A percentile compares a stretch with the other conserved stretches of the same genome.
Evolutionary conservation across 2,797 vertebrate genomes (phyloP).

Genomic region (Clarias laeviceps): DNA sequence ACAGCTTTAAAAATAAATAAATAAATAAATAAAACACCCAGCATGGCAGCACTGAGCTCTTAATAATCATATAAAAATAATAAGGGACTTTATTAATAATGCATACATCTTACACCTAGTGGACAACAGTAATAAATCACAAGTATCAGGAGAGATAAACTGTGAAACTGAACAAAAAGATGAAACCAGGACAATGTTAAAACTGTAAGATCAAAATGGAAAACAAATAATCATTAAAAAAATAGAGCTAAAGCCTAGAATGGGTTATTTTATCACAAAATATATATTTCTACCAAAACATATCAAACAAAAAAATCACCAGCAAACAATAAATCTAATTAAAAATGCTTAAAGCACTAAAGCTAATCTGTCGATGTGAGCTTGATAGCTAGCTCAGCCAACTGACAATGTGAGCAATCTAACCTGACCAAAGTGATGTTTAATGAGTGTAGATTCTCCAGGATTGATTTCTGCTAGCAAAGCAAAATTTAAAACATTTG

Average conservation of each 20-base stretch:
- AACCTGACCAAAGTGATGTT: too few species aligned
- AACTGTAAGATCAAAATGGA: neutral
- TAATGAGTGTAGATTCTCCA: neutral
- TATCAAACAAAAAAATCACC: too few species aligned
- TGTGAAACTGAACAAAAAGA: neutral
- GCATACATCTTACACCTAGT: neutral
- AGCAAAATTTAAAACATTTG: neutral
- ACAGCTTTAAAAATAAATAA: neutral
- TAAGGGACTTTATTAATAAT: constrained; percentile 7
- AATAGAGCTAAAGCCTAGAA: too few species aligned
- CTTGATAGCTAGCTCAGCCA: neutral
- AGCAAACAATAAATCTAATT: neutral
- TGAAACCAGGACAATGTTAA: neutral
- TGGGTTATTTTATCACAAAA: neutral
- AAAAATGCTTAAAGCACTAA: neutral
- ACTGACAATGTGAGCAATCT: neutral
- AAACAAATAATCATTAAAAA: neutral
- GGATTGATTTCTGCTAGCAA: neutral
- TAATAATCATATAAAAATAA: neutral
- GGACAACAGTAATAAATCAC: neutral
- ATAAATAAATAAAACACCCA: neutral
- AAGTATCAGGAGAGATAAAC: neutral
- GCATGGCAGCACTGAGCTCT: neutral
- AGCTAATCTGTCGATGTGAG: neutral
- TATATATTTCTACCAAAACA: too few species aligned